Evolutionary conservation across 1,140 invertebrate genomes (phyloP), one percentile per base, ranked within the genome.

Genomic region (Drosophila mojavensis): DNA sequence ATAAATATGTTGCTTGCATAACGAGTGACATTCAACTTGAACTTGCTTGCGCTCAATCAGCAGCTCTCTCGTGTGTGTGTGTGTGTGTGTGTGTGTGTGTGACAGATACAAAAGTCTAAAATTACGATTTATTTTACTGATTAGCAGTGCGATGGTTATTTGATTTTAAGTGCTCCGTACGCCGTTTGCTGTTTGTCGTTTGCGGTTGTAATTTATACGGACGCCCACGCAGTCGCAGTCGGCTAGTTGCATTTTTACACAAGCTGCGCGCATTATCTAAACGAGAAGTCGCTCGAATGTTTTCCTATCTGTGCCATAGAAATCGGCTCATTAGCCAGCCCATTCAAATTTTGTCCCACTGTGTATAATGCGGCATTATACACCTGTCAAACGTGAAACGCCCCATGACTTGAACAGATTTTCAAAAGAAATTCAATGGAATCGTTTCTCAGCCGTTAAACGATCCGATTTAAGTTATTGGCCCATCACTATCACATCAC

Each of bases 1-100:
- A 30, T 30, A 30, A 1, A 30, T 30, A 30, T 30, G 6, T 30
- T 1, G 28, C 5, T 30, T 30, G 33, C 36, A 39, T 39, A 13
- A 39, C 36, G 11, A 39, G 2, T 81, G 79, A 74, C 86, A 86
- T 90, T 90, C 86, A 90, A 90, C 86, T 90, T 90, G 86, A 90
- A 90, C 86, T 90, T 85, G 86, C 50, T 70, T 60, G 17, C 41
- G 28, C 26, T 20, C 47, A 55, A 55, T 65, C 67, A 66, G 64
- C 33, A 51, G 65, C 20, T 2, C 20, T 24, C 2, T 24, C 20
- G 17, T 17, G 17, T 17, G 17, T 17, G 17, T 17, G 17, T 24
- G 20, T 24, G 20, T 24, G 20, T 24, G 20, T 24, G 20, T 24
- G 20, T 24, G 20, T 24, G 20, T 24, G 20, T 24, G 20, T 24